Evolutionary conservation across 2,113 vertebrate species (phyloP), one percentile per base, ranked within the genome.

Genomic region (Pelecanoides urinatrix): DNA sequence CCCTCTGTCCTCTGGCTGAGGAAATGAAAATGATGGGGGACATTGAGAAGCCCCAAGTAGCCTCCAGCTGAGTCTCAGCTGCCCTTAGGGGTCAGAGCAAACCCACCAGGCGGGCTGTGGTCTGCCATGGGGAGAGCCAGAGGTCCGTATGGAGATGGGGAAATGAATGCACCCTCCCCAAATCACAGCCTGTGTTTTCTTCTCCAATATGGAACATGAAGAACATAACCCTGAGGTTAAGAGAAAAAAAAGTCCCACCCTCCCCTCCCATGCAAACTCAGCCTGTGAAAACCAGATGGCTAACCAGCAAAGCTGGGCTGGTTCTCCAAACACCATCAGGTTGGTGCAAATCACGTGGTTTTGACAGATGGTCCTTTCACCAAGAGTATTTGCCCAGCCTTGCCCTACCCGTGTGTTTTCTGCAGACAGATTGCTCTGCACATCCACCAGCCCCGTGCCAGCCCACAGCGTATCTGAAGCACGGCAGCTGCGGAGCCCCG

Each of bases 401-500:
- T 23, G 36, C 45, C 82, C 12, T 11, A 6, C 9, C 50, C 2
- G 0, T 4, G 23, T 17, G 56, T 30, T 40, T 20, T 2, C 34
- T 74, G 59, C 76, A 56, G 32, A 38, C 61, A 47, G 71, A 49
- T 56, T 26, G 34, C 66, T 34, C 71, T 18, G 61, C 4, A 1
- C 72, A 16, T 7, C 85, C 70, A 4, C 0, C 1, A 44, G 8
- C 76, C 36, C 53, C 47, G 2, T 2, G 8, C 65, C 63, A 59
- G 58, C 65, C 72, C 34, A 26, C 0, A 2, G 47, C 0, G 0
- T 6, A 27, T 9, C 49, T 21, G 68, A 66, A 59, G 65, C 6
- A 1, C 1, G 0, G 17, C 18, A 4, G 30, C 55, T 49, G 79
- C 0, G 0, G n/a, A 68, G 21, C 58, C 50, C 50, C 4, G 0